Conservation (phyloP, 2,888 invertebrate genomes). For the Tinea trinotella region DNA sequence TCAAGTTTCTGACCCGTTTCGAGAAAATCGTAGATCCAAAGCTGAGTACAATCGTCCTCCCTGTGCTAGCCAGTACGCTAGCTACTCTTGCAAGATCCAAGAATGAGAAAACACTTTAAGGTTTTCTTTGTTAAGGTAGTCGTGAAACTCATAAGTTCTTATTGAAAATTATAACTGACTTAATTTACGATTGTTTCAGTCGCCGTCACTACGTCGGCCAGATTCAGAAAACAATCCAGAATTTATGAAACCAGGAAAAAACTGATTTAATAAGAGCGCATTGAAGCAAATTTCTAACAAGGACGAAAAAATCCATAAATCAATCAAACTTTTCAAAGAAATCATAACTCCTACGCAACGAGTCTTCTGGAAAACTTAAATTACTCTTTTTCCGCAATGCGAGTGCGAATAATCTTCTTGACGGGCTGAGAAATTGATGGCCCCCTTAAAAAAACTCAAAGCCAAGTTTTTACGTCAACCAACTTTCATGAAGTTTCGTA, state of each 20-base stretch:
- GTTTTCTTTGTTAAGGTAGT: no score
- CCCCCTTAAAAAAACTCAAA: conserved; percentile 55
- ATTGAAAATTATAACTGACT: no score
- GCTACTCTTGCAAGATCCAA: no score
- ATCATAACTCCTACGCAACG: conserved; percentile 66
- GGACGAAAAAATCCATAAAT: conserved; percentile 48
- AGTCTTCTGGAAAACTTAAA: conserved; percentile 66
- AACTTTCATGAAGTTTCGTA: conserved; percentile 68
- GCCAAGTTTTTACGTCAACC: conserved; percentile 67
- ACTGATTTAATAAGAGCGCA: background rate
- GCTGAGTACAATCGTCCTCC: no score
- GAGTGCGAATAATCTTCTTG: conserved; percentile 72
- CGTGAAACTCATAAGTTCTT: no score
- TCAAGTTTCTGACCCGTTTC: no score
- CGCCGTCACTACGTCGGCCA: no score
- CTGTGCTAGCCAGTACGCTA: no score
- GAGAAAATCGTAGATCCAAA: no score
- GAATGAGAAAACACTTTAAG: no score
- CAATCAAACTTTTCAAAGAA: conserved; percentile 69
- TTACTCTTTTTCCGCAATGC: conserved; percentile 68
- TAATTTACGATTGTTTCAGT: no score
- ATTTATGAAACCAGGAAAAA: background rate
- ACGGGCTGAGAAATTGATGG: conserved; percentile 70
- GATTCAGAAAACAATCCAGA: no score
- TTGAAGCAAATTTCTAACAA: background rate